phyloP scores from a whole-genome alignment of 2,888 invertebrate species.

The Pyralis farinalis region DNA sequence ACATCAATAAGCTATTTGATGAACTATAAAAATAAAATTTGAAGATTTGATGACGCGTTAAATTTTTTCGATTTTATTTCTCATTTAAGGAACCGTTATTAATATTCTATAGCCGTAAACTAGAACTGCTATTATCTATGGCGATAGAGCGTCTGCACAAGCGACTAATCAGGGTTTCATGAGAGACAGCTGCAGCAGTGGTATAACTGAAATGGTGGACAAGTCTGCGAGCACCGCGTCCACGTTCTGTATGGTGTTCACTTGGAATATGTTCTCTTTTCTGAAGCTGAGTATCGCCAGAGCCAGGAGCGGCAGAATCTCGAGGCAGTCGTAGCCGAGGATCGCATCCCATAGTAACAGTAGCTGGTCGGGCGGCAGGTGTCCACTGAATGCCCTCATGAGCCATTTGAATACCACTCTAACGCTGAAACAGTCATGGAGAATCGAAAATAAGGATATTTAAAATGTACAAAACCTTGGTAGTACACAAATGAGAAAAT shows the following conservation, averaged over 20 bases:
- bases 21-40: too few species aligned
- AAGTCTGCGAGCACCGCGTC: constrained; percentile 94
- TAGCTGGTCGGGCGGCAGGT: constrained; percentile 95
- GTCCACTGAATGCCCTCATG: constrained; percentile 97
- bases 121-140: too few species aligned
- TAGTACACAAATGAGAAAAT: too few species aligned
- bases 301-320: constrained; percentile 92
- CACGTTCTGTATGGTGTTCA: constrained; percentile 87
- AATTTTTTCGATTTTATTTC: too few species aligned
- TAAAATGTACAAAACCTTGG: too few species aligned
- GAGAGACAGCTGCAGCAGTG: constrained; percentile 89
- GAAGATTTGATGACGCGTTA: too few species aligned
- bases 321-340: constrained; percentile 95
- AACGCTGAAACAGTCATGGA: constrained; percentile 80
- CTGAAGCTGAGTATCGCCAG: constrained; percentile 92
- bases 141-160: too few species aligned
- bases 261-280: constrained; percentile 90
- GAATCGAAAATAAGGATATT: constrained; percentile 4
- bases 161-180: constrained; percentile 65
- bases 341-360: constrained; percentile 95
- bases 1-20: too few species aligned
- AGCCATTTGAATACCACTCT: constrained; percentile 97
- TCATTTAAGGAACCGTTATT: too few species aligned
- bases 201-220: constrained; percentile 92
- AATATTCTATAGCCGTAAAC: too few species aligned